These are phyloP conservation scores for Gadopsis marmoratus DNA, from an alignment of 2,797 vertebrate species.

Conservation along the genomic window DNA sequence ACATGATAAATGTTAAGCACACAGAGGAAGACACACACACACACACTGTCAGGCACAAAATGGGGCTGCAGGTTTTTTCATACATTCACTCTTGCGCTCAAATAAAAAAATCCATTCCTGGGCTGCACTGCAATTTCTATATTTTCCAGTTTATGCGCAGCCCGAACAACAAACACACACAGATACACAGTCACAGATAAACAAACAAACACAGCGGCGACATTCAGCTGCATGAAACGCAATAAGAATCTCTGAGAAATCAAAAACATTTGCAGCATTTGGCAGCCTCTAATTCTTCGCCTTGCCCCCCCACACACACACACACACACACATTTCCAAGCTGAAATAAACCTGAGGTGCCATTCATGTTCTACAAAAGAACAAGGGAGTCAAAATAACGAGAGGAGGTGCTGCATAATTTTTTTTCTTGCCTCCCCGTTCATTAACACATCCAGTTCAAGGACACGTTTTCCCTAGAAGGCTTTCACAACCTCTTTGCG, in stretches of 20 bases:
- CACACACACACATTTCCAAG: conserved; percentile 24
- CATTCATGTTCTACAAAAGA: conserved; percentile 70
- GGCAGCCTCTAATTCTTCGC: conserved; percentile 55
- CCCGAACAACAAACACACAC: conserved; percentile 44
- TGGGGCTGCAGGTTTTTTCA: conserved; percentile 21
- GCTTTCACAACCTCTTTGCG: conserved; percentile 77
- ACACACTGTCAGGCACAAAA: conserved; percentile 1
- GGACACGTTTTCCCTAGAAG: conserved; percentile 72
- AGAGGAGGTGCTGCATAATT: conserved; percentile 64
- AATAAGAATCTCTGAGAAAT: conserved; percentile 59
- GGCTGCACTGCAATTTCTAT: conserved; percentile 38
- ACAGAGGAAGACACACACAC: not conserved
- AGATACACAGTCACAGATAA: conserved; percentile 35
- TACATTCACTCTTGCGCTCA: conserved; percentile 9
- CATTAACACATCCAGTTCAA: conserved; percentile 80
- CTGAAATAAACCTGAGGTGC: conserved; percentile 65
- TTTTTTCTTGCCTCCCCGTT: conserved; percentile 49
- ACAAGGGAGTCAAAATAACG: conserved; percentile 55
- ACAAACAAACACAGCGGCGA: conserved; percentile 63
- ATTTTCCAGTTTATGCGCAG: conserved; percentile 36
- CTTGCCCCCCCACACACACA: conserved; percentile 8
- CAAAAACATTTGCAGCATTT: conserved; percentile 57
- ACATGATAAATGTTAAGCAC: conserved; percentile 27
- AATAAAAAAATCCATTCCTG: conserved; percentile 36
- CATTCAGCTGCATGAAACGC: conserved; percentile 50